Conservation (phyloP, 2,797 vertebrate genomes). For the Uromys caudimaculatus region DNA sequence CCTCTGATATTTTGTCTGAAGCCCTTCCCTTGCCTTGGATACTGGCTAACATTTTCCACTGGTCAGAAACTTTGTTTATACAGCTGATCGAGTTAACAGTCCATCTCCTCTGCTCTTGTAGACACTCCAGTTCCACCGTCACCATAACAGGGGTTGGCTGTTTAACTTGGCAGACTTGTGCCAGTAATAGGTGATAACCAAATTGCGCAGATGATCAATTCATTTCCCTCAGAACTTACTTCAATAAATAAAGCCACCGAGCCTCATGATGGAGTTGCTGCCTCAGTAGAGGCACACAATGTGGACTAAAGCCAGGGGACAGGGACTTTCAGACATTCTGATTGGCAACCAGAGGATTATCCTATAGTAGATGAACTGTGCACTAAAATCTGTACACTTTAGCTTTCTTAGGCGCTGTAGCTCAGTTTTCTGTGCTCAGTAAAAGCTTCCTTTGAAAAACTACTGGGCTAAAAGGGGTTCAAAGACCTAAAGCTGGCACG, state of each 20-base stretch:
- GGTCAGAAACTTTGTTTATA: conserved; percentile 82
- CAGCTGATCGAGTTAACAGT: conserved; percentile 81
- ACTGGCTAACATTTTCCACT: conserved; percentile 82
- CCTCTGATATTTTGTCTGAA: conserved; percentile 73
- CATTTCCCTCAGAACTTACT: conserved; percentile 52
- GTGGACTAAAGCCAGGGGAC: conserved; percentile 41
- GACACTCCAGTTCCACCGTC: conserved; percentile 73
- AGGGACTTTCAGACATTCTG: conserved; percentile 53
- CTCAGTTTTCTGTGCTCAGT: background rate
- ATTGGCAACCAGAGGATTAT: conserved; percentile 16
- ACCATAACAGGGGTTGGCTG: conserved; percentile 62
- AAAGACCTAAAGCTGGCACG: background rate
- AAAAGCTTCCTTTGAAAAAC: conserved; percentile 29
- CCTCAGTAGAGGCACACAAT: background rate
- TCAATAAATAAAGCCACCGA: conserved; percentile 56
- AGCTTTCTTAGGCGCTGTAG: background rate
- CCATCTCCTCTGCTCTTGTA: conserved; percentile 78
- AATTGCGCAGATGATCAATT: conserved; percentile 72
- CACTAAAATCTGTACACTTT: background rate
- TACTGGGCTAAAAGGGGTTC: background rate
- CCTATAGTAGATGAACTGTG: background rate
- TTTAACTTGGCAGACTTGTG: conserved; percentile 77
- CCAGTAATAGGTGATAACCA: conserved; percentile 73
- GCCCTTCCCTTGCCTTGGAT: conserved; percentile 68
- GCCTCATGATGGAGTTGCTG: background rate